These are phyloP conservation scores for Oryctes rhinoceros DNA, from an alignment of 1,140 invertebrate genomes.

Conservation along the genomic window DNA sequence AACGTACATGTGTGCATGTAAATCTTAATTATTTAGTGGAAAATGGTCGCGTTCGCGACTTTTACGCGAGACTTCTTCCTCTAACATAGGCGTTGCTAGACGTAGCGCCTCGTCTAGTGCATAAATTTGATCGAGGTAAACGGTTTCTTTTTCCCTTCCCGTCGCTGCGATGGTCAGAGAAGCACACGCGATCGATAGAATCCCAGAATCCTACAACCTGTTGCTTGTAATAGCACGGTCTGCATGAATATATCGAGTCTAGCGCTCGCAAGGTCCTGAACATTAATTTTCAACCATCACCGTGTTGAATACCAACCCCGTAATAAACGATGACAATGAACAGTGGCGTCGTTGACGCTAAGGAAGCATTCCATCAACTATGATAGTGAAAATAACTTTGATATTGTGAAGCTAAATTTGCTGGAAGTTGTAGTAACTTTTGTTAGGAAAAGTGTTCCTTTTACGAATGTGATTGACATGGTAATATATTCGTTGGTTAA, in stretches of 20 bases:
- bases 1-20: neutral
- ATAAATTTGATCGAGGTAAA: slow-evolving; percentile 11
- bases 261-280: neutral
- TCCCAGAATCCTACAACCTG: slow-evolving; percentile 14
- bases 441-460: no score
- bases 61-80: neutral
- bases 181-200: neutral
- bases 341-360: neutral
- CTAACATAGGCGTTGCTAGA: neutral
- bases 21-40: slow-evolving; percentile 32
- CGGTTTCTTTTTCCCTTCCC: no score
- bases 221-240: neutral
- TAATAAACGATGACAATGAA: slow-evolving; percentile 25
- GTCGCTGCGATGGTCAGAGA: neutral
- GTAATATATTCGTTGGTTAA: no score
- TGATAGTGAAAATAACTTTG: no score
- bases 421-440: no score
- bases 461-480: no score
- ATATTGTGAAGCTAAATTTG: no score
- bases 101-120: neutral
- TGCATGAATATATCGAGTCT: neutral
- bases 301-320: slow-evolving; percentile 20
- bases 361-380: no score
- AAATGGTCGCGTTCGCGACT: neutral
- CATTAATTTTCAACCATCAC: slow-evolving; percentile 24